Evolutionary conservation across 2,888 invertebrate species (phyloP).

Genomic region (Eilema depressum): DNA sequence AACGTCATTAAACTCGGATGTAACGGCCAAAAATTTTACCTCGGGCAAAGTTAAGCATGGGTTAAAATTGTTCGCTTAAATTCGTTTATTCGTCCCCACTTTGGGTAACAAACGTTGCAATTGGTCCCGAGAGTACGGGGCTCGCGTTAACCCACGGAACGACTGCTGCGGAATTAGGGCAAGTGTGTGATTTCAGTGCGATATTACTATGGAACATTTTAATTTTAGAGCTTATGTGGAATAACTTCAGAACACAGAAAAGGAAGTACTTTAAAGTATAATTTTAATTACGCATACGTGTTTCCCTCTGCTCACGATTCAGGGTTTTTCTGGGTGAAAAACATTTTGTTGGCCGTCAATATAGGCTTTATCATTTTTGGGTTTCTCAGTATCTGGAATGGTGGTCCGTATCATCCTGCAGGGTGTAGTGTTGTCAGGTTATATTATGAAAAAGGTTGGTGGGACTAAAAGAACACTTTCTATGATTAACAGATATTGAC

Average conservation of each 20-base stretch:
- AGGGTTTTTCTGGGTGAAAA: no score
- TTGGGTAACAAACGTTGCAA: constrained; percentile 73
- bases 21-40: constrained; percentile 65
- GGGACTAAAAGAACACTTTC: no score
- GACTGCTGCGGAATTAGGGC: constrained; percentile 68
- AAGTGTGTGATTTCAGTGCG: constrained; percentile 54
- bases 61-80: constrained; percentile 83
- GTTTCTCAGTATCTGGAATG: no score
- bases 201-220: constrained; percentile 39
- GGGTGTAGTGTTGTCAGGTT: no score
- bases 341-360: no score
- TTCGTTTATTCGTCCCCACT: constrained; percentile 78
- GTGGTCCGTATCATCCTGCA: no score
- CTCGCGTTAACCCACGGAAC: constrained; percentile 71
- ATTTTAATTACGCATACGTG: neutral
- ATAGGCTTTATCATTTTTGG: no score
- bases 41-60: constrained; percentile 73
- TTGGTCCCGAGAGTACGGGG: constrained; percentile 76
- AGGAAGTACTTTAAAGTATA: neutral
- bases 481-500: no score
- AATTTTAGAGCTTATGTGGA: constrained; percentile 31
- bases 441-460: no score
- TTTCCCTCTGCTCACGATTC: neutral
- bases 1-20: constrained; percentile 64
- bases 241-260: neutral